Percentiles rank a stretch among this genome's conserved stretches.
Evolutionary conservation across 2,888 invertebrate genomes (phyloP).

Genomic region (Calliphora vomitoria): DNA sequence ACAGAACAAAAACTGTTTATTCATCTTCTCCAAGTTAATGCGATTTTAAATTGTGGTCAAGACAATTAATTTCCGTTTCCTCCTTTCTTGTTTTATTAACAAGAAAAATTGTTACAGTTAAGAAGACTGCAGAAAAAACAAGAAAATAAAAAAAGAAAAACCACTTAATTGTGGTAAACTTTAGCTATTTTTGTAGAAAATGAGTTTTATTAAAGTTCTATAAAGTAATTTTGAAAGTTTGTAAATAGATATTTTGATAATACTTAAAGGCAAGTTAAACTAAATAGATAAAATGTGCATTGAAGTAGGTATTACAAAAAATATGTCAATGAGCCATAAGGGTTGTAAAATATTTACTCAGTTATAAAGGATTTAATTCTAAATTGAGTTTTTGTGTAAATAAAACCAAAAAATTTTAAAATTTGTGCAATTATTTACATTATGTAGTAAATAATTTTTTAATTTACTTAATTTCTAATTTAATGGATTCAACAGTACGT

Average conservation of each 20-base stretch:
- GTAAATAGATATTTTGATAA: constrained; percentile 16
- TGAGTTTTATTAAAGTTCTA: constrained; percentile 6
- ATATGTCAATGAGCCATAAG: neutral
- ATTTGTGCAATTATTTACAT: too few species aligned
- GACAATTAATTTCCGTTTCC: constrained; percentile 81
- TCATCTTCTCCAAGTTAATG: constrained; percentile 77
- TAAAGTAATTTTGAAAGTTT: constrained; percentile 58
- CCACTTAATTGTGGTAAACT: constrained; percentile 59
- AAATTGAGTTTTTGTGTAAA: neutral
- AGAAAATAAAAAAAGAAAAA: neutral
- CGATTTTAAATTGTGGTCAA: constrained; percentile 81
- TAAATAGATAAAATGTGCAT: constrained; percentile 1
- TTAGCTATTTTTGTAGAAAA: constrained; percentile 25
- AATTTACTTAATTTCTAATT: neutral
- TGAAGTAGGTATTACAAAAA: neutral
- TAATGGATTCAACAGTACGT: neutral
- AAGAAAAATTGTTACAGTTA: constrained; percentile 54
- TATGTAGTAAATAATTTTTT: too few species aligned
- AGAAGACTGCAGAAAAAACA: constrained; percentile 8
- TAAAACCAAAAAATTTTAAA: too few species aligned
- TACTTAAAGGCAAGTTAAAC: neutral
- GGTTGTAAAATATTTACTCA: neutral
- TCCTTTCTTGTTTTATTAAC: constrained; percentile 59
- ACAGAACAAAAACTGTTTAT: constrained; percentile 33
- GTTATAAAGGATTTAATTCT: neutral